Conservation (phyloP, 2,888 invertebrate genomes). For the Pristionchus exspectatus region DNA sequence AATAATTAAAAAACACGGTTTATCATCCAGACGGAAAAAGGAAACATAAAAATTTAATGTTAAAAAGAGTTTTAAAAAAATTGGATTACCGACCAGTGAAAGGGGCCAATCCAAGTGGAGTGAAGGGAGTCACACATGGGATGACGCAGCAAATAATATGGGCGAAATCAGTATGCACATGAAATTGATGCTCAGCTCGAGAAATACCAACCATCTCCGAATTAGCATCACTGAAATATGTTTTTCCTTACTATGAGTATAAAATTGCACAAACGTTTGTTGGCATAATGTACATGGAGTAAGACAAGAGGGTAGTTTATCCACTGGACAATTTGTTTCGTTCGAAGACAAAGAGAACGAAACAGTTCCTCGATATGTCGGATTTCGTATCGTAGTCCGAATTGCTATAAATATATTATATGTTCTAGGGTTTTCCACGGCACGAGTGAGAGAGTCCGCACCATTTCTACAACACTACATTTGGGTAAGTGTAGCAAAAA, state of each 20-base stretch:
- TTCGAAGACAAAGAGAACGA: slow-evolving; percentile 67
- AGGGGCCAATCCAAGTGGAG: slow-evolving; percentile 75
- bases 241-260: not conserved
- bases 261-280: slow-evolving; percentile 4
- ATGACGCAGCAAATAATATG: slow-evolving; percentile 78
- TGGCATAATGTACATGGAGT: slow-evolving; percentile 72
- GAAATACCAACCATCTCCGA: not conserved
- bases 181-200: slow-evolving; percentile 62
- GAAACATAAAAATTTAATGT: not conserved
- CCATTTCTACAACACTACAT: no score
- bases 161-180: slow-evolving; percentile 71
- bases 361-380: slow-evolving; percentile 71
- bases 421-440: no score
- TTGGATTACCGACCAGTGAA: slow-evolving; percentile 61
- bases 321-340: slow-evolving; percentile 63
- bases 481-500: no score
- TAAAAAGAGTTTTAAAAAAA: not conserved
- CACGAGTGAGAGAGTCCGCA: no score
- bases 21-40: not conserved
- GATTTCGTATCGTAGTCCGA: slow-evolving; percentile 76
- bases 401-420: slow-evolving; percentile 66
- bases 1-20: no score
- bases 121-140: slow-evolving; percentile 74
- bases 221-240: not conserved
- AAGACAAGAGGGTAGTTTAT: slow-evolving; percentile 71